Conservation (phyloP, 2,797 vertebrate species). For the Muscicapa striata region DNA sequence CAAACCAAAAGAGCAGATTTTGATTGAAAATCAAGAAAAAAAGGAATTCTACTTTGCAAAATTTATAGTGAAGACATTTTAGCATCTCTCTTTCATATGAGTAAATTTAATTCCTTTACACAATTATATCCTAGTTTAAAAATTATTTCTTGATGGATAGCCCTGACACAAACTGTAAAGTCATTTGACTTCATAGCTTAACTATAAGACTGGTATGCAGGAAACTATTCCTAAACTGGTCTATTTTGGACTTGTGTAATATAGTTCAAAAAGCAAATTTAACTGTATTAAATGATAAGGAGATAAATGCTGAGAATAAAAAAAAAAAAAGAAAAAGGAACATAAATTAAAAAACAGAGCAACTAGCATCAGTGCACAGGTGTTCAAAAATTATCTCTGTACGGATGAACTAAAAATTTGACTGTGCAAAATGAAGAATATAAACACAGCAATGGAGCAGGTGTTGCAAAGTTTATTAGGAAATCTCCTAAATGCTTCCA, state of each 20-base stretch:
- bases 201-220: background rate
- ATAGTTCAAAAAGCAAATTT: background rate
- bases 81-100: background rate
- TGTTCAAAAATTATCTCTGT: background rate
- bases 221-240: slow-evolving; percentile 14
- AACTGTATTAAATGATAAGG: background rate
- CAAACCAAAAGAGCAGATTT: background rate
- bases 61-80: background rate
- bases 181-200: slow-evolving; percentile 44
- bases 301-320: background rate
- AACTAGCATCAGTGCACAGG: background rate
- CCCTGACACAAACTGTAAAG: background rate
- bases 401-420: background rate
- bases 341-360: background rate
- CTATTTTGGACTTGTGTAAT: background rate
- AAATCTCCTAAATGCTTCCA: background rate
- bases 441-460: background rate
- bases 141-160: background rate
- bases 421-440: background rate
- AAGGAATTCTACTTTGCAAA: background rate
- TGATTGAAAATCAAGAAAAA: background rate
- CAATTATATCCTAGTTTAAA: slow-evolving; percentile 21
- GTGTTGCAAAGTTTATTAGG: slow-evolving; percentile 16
- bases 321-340: background rate
- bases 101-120: slow-evolving; percentile 31